A percentile compares a stretch with the other conserved stretches of the same genome.
These are phyloP conservation scores for Harpalus rubripes DNA, from an alignment of 2,888 invertebrate species.

Conservation along the genomic window DNA sequence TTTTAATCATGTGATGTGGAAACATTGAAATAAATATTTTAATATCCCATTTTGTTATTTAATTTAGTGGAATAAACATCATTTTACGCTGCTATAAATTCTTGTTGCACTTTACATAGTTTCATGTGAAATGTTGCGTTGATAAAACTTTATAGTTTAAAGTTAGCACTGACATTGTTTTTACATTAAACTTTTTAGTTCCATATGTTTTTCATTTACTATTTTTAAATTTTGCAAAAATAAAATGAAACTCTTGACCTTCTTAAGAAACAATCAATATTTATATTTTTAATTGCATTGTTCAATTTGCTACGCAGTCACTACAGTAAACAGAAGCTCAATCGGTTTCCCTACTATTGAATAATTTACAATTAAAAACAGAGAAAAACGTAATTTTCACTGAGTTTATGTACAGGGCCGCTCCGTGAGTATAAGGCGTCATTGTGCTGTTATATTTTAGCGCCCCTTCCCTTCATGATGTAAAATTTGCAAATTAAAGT, in stretches of 20 bases:
- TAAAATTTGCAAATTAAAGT: too few relatives aligned
- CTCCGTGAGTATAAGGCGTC: too few relatives aligned
- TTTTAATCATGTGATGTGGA: slow-evolving; percentile 23
- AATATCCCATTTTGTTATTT: slow-evolving; percentile 34
- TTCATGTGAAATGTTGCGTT: slow-evolving; percentile 1
- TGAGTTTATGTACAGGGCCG: too few relatives aligned
- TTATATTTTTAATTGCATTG: slow-evolving; percentile 29
- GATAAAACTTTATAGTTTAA: slow-evolving; percentile 9
- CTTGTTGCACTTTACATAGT: background rate
- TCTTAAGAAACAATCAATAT: slow-evolving; percentile 18
- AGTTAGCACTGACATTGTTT: slow-evolving; percentile 26
- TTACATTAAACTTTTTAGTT: slow-evolving; percentile 24
- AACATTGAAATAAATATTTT: slow-evolving; percentile 37
- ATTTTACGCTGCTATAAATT: slow-evolving; percentile 19
- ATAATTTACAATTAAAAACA: background rate
- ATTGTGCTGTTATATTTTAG: too few relatives aligned
- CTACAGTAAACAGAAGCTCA: background rate
- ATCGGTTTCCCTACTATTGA: background rate
- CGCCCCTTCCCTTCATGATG: too few relatives aligned
- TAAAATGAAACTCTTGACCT: slow-evolving; percentile 31
- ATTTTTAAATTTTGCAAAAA: slow-evolving; percentile 19
- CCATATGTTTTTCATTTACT: background rate
- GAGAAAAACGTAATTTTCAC: too few relatives aligned
- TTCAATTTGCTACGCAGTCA: background rate
- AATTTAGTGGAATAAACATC: slow-evolving; percentile 38